Conservation (phyloP, 2,888 invertebrate genomes). For the Yponomeuta cagnagella region DNA sequence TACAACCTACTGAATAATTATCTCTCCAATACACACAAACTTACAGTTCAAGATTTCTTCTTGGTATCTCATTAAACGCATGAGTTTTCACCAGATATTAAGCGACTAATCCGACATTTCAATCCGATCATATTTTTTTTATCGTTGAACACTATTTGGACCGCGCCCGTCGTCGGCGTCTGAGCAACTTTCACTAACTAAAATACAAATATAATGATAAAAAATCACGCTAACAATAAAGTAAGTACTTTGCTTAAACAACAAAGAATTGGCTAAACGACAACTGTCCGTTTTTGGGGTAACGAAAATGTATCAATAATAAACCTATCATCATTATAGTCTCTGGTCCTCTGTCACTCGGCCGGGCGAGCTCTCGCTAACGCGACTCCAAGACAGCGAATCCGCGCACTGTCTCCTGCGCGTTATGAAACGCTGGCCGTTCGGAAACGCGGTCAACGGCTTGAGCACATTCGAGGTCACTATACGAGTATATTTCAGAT, state of each 20-base stretch:
- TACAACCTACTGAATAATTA: slow-evolving; percentile 43
- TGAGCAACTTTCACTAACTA: slow-evolving; percentile 75
- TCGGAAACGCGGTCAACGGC: slow-evolving; percentile 49
- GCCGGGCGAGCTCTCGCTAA: slow-evolving; percentile 27
- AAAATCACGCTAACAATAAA: slow-evolving; percentile 56
- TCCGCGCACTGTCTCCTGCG: slow-evolving; percentile 15
- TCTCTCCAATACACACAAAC: slow-evolving; percentile 36
- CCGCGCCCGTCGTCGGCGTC: slow-evolving; percentile 68
- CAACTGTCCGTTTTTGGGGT: slow-evolving; percentile 47
- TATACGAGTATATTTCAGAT: slow-evolving; percentile 33
- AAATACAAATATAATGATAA: slow-evolving; percentile 45
- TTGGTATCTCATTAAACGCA: neutral
- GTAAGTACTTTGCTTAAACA: slow-evolving; percentile 67
- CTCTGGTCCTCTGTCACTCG: slow-evolving; percentile 17
- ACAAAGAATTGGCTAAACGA: slow-evolving; percentile 67
- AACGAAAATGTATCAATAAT: slow-evolving; percentile 27
- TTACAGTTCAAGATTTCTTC: slow-evolving; percentile 4
- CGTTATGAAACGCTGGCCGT: slow-evolving; percentile 26
- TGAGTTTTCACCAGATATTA: slow-evolving; percentile 27
- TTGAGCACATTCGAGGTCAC: slow-evolving; percentile 43
- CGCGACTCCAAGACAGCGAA: slow-evolving; percentile 25
- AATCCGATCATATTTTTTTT: slow-evolving; percentile 47
- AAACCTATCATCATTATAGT: neutral
- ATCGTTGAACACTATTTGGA: slow-evolving; percentile 68
- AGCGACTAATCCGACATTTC: slow-evolving; percentile 34